Conservation (phyloP, 1,140 invertebrate species). For the Copidosoma floridanum region DNA sequence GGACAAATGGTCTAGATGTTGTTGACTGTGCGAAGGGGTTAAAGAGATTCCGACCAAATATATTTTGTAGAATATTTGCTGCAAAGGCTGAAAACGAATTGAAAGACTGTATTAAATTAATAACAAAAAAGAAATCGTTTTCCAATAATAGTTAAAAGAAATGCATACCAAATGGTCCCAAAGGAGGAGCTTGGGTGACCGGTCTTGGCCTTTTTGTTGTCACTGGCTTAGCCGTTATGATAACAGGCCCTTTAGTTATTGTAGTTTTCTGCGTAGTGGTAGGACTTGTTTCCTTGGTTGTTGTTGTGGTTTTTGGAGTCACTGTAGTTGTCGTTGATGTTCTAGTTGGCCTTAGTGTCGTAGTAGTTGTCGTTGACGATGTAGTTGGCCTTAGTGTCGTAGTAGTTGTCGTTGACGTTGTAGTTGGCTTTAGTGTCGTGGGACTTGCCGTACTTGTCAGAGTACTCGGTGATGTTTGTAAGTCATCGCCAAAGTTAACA, state of each 20-base stretch:
- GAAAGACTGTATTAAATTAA: neutral
- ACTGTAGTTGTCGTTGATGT: neutral
- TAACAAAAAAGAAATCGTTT: neutral
- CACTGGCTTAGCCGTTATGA: slow-evolving; percentile 36
- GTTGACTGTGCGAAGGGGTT: slow-evolving; percentile 34
- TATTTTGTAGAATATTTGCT: slow-evolving; percentile 40
- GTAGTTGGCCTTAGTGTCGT: neutral
- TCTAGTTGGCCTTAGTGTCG: slow-evolving; percentile 1
- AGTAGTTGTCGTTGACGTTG: neutral
- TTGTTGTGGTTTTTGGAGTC: slow-evolving; percentile 7
- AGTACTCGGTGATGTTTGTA: neutral
- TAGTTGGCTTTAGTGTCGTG: neutral
- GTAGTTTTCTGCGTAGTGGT: neutral
- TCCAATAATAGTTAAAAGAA: neutral
- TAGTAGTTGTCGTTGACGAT: slow-evolving; percentile 12
- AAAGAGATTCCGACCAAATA: slow-evolving; percentile 46
- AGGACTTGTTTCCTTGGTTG: slow-evolving; percentile 11
- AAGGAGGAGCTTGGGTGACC: slow-evolving; percentile 28
- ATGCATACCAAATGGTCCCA: slow-evolving; percentile 14
- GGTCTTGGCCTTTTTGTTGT: slow-evolving; percentile 30
- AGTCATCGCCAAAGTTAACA: neutral
- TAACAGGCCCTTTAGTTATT: slow-evolving; percentile 21
- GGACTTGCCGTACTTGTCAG: neutral
- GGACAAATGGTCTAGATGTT: slow-evolving; percentile 21
- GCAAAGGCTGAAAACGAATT: slow-evolving; percentile 37